phyloP scores from a whole-genome alignment of 2,797 vertebrate genomes.

The Sarcoramphus papa region DNA sequence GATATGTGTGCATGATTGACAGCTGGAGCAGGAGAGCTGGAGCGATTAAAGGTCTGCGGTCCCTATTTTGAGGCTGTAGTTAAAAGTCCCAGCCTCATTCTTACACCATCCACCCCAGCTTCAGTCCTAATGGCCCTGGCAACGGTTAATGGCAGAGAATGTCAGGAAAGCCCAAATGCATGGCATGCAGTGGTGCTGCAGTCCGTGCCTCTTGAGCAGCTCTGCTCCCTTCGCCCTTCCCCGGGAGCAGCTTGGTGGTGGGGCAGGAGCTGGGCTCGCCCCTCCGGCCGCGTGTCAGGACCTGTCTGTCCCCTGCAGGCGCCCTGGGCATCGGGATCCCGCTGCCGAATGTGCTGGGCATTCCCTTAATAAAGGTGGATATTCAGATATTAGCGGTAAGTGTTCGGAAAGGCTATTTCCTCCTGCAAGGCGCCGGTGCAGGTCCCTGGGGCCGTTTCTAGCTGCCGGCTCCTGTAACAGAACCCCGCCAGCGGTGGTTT shows the following conservation, averaged over 20 bases:
- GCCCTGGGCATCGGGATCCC: not conserved
- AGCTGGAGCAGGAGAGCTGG: not conserved
- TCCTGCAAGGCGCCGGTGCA: accelerated
- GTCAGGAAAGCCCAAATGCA: accelerated
- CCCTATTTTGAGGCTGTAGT: not conserved
- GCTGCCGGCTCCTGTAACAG: not conserved
- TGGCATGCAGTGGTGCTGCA: accelerated
- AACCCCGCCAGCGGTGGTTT: not conserved
- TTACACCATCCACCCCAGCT: not conserved
- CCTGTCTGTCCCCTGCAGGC: not conserved
- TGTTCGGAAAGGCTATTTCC: accelerated
- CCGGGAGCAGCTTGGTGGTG: accelerated
- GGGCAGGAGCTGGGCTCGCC: not conserved
- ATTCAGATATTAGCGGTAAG: not conserved
- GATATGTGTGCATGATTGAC: accelerated
- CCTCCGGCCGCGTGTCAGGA: accelerated
- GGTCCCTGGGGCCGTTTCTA: not conserved
- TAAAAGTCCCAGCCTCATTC: not conserved
- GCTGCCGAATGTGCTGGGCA: not conserved
- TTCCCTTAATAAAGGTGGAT: accelerated
- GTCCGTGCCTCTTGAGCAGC: accelerated
- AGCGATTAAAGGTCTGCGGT: not conserved
- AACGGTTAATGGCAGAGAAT: accelerated
- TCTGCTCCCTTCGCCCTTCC: not conserved
- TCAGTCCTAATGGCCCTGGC: not conserved